Evolutionary conservation across 2,888 invertebrate species (phyloP).

Genomic region (Petrolisthes manimaculis): DNA sequence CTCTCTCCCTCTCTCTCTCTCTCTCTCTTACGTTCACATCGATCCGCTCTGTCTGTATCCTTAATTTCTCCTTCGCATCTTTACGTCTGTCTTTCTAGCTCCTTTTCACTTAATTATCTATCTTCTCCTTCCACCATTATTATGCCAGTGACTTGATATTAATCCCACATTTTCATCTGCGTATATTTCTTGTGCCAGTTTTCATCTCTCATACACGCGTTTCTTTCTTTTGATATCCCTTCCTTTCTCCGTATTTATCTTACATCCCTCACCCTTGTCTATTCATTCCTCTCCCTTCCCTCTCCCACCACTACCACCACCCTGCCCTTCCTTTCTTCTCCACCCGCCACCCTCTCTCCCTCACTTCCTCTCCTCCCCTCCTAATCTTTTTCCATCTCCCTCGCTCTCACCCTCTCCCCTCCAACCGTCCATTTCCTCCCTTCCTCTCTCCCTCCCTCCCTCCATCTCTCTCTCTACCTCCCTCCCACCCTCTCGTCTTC

Average conservation of each 20-base stretch:
- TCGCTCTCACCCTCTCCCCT: conserved; percentile 20
- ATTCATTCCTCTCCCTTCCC: not conserved
- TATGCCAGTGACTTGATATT: too few relatives aligned
- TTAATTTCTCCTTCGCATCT: not conserved
- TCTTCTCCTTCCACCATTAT: too few relatives aligned
- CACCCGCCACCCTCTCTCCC: not conserved
- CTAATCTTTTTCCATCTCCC: conserved; percentile 11
- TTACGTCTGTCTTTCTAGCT: not conserved
- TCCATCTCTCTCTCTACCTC: conserved; percentile 9
- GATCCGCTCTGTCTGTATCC: too few relatives aligned
- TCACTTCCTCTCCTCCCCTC: conserved; percentile 11
- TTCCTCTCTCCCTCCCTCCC: conserved; percentile 1
- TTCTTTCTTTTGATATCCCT: too few relatives aligned
- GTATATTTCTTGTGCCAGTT: too few relatives aligned
- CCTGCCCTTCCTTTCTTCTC: not conserved
- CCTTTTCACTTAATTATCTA: not conserved
- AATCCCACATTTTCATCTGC: too few relatives aligned
- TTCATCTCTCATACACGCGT: too few relatives aligned
- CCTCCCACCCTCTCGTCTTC: conserved; percentile 21
- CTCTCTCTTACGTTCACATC: not conserved
- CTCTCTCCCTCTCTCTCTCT: not conserved
- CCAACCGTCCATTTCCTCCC: conserved; percentile 1
- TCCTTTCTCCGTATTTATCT: not conserved
- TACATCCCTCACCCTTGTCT: not conserved
- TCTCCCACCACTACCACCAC: not conserved